Base-by-base conservation (phyloP, 2,113 vertebrate genomes). In the Hirundichthys speculiger region DNA sequence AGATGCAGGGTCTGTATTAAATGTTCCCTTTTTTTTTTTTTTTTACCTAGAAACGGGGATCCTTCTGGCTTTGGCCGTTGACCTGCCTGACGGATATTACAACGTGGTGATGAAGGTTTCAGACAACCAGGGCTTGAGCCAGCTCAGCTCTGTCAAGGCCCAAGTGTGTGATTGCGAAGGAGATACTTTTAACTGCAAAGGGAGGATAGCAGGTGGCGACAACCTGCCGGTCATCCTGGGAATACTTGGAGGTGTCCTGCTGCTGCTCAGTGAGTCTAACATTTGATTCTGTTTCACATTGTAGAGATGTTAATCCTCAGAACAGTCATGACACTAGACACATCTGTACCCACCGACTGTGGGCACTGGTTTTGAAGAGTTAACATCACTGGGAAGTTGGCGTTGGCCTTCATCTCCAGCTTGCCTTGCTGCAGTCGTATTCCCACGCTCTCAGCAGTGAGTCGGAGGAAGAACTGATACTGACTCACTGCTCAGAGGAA, bases 241-340 rank as follows among this genome's bases (percentile, higher is more conserved):
- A 41, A 93, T 98, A 75, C 91, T 98, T 0, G 96, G 93, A 2
- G 96, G 92, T 9, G 91, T 98, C 75, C 86, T 99, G 22, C 85
- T 92, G 0, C 86, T 99, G 47, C 88, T 98, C 45, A 89, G 97
- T 99, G 91, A 94, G 91, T 85, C 14, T 38, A 0, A n/a, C 1
- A 11, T 48, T 14, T 39, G 2, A 2, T 27, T 34, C 2, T 4
- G n/a, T n/a, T n/a, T n/a, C n/a, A n/a, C n/a, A n/a, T n/a, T n/a
- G n/a, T n/a, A n/a, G n/a, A n/a, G n/a, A n/a, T n/a, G n/a, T n/a
- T n/a, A n/a, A n/a, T n/a, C n/a, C n/a, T n/a, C n/a, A n/a, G n/a
- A n/a, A n/a, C n/a, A n/a, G n/a, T n/a, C n/a, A n/a, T n/a, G n/a
- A n/a, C n/a, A n/a, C n/a, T n/a, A n/a, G n/a, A n/a, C n/a, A n/a